Base-by-base conservation (phyloP, 2,888 invertebrate species). In the Bhutanitis thaidina region DNA sequence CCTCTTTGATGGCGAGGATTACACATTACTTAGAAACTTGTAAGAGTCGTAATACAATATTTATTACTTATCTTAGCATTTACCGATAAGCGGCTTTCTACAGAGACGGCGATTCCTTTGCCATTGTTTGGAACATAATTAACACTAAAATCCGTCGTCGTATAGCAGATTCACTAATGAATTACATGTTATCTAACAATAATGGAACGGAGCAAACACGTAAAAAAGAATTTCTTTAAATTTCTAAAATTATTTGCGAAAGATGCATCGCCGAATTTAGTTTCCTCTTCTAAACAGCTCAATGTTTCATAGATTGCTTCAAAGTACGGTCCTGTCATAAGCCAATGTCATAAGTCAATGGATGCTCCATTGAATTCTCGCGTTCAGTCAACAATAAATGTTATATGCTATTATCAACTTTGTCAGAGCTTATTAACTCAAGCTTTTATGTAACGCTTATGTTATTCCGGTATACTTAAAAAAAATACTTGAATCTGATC, bases 21-120 rank as follows among this genome's bases (percentile, higher is more conserved):
- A 74, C 71, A 66, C 56, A 55, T 57, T 79, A 74, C 77, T 62
- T 44, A 66, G 74, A 76, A 77, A 68, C 52, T 65, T 64, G 64
- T 64, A 65, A 67, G 71, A 73, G 69, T 69, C 65, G 71, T 74
- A 74, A 76, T 68, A 67, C 62, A 63, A 71, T 73, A 72, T 67
- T 65, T 62, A 69, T 62, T 62, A 68, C 67, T 69, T 66, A 73
- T 73, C 71, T 66, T 59, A 60, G 62, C 60, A 47, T 45, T 44
- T 44, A 49, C 36, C 47, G 51, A 51, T 52, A 52, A 52, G 52
- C 46, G 46, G 41, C 47, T 37, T 41, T 46, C 45, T 51, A 46
- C 29, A 40, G 35, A 47, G 38, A 40, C 44, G 50, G 40, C 39
- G 12, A 43, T 32, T 32, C 49, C 37, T 20, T 50, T 39, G 44